These are phyloP conservation scores for Mormyrus lacerda DNA, from an alignment of 2,113 vertebrate genomes.

Conservation along the genomic window DNA sequence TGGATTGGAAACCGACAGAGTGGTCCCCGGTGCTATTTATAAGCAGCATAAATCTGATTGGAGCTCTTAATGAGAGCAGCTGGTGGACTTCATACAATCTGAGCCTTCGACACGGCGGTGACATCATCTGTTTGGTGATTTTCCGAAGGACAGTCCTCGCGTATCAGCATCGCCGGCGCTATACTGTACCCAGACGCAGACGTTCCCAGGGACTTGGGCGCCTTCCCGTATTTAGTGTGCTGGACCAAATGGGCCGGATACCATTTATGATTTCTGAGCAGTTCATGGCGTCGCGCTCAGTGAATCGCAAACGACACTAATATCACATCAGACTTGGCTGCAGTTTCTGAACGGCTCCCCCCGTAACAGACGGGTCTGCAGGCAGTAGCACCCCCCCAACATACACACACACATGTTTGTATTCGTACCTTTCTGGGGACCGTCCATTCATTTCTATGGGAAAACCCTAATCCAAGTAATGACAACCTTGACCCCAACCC, in stretches of 20 bases:
- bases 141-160: not conserved
- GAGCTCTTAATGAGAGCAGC: conserved; percentile 22
- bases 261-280: conserved; percentile 40
- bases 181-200: not conserved
- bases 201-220: not conserved
- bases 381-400: conserved; percentile 36
- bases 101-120: not conserved
- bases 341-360: conserved; percentile 10
- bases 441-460: not conserved
- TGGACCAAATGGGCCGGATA: not conserved
- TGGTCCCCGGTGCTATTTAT: not conserved
- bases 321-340: conserved; percentile 56
- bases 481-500: not conserved
- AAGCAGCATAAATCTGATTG: conserved; percentile 18
- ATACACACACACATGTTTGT: conserved; percentile 18
- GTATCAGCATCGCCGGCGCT: not conserved
- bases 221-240: not conserved
- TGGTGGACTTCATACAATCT: not conserved
- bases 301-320: conserved; percentile 46
- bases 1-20: not conserved
- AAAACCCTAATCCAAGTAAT: not conserved
- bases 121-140: not conserved
- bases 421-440: not conserved
- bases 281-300: conserved; percentile 13
- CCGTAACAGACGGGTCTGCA: conserved; percentile 22